These are phyloP conservation scores for Bos javanicus DNA, from an alignment of 2,113 vertebrate genomes.

Conservation along the genomic window DNA sequence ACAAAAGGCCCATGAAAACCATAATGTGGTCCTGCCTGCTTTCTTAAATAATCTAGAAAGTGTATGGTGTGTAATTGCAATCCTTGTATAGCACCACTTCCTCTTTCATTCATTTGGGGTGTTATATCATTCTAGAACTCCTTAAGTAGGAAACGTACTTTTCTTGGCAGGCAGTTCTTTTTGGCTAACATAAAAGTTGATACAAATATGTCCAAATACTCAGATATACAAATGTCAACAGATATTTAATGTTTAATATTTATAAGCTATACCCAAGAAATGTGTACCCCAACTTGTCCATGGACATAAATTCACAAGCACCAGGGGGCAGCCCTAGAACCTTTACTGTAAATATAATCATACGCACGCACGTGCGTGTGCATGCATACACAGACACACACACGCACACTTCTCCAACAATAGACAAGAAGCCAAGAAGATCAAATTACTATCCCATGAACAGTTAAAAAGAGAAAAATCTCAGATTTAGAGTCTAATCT, in stretches of 20 bases:
- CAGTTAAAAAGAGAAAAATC: constrained; percentile 64
- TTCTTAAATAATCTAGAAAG: not conserved
- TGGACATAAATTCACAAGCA: not conserved
- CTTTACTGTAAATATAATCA: not conserved
- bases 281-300: not conserved
- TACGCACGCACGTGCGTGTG: not conserved
- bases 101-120: not conserved
- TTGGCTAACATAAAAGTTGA: constrained; percentile 9
- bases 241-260: constrained; percentile 19
- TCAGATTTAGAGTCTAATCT: constrained; percentile 70
- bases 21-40: not conserved
- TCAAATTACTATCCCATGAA: constrained; percentile 43
- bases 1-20: not conserved
- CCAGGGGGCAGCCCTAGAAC: not conserved
- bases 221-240: constrained; percentile 13
- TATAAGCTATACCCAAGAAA: not conserved
- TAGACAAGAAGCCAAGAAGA: constrained; percentile 48
- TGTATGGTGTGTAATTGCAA: not conserved
- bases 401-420: not conserved
- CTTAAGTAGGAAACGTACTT: not conserved
- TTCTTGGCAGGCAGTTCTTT: constrained; percentile 31
- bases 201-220: constrained; percentile 24
- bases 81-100: not conserved
- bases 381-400: not conserved
- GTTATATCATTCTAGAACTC: not conserved